A percentile compares a stretch with the other conserved stretches of the same genome.
phyloP scores from a whole-genome alignment of 2,113 vertebrate genomes.

The Cheilinus undulatus region DNA sequence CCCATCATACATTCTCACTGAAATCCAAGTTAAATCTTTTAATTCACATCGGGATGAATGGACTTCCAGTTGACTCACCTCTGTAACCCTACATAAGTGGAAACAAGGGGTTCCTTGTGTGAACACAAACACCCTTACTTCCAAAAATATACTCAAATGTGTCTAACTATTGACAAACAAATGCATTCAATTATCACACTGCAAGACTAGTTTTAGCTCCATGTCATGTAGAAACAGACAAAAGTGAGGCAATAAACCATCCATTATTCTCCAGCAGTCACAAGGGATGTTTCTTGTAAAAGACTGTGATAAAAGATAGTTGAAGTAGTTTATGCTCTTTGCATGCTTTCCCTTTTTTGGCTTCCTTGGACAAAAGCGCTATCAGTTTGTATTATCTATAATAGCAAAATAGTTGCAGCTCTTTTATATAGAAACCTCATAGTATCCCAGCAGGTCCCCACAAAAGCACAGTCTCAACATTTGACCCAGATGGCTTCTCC shows the following conservation, averaged over 20 bases:
- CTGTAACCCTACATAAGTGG: too few relatives aligned
- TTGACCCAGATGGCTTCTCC: slow-evolving; percentile 35
- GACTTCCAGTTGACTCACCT: too few relatives aligned
- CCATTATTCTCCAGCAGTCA: not conserved
- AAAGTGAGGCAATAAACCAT: not conserved
- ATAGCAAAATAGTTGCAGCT: not conserved
- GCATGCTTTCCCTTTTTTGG: too few relatives aligned
- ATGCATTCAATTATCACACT: not conserved
- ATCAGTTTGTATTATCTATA: not conserved
- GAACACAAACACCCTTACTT: too few relatives aligned
- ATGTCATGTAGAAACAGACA: not conserved
- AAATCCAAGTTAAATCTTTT: too few relatives aligned
- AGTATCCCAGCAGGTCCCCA: not conserved
- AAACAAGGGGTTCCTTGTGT: too few relatives aligned
- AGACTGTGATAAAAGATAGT: not conserved
- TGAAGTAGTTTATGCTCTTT: too few relatives aligned
- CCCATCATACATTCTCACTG: too few relatives aligned
- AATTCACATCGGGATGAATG: too few relatives aligned
- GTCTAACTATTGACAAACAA: not conserved
- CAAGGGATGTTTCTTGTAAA: not conserved
- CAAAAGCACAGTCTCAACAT: not conserved
- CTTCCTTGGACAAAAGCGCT: not conserved
- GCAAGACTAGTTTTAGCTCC: not conserved
- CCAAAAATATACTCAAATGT: not conserved
- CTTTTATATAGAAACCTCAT: not conserved